Evolutionary conservation across 1,140 invertebrate species (phyloP).

Genomic region (Holotrichia oblita): DNA sequence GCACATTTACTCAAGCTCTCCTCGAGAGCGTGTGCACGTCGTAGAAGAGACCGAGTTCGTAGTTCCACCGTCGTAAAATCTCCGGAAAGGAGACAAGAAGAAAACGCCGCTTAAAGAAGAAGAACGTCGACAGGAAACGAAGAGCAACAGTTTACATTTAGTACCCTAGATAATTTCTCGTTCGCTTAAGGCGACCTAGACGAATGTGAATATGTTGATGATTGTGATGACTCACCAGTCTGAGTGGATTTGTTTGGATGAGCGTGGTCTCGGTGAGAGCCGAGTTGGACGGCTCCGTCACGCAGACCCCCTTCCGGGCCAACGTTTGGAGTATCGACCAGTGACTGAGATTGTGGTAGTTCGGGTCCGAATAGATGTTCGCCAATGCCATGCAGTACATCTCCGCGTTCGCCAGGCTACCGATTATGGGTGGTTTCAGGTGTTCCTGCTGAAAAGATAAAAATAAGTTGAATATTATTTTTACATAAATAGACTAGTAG

Average conservation of each 20-base stretch:
- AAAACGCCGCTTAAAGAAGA: neutral
- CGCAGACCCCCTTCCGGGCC: constrained; percentile 89
- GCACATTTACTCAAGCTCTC: neutral
- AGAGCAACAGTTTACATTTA: constrained; percentile 2
- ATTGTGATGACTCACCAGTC: constrained; percentile 77
- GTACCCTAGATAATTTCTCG: neutral
- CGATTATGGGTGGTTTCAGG: constrained; percentile 92
- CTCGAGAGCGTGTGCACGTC: neutral
- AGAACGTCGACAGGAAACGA: neutral
- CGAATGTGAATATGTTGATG: neutral
- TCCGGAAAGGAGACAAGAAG: neutral
- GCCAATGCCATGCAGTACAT: constrained; percentile 94
- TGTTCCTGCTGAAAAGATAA: constrained; percentile 86
- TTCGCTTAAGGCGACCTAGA: neutral
- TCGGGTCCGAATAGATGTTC: constrained; percentile 97
- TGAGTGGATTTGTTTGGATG: constrained; percentile 94
- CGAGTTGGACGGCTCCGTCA: constrained; percentile 83
- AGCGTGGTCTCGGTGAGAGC: constrained; percentile 95
- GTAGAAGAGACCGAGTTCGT: neutral
- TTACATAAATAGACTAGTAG: too few species aligned
- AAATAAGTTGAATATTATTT: constrained; percentile 31
- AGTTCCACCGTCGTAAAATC: neutral
- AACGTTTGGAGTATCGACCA: constrained; percentile 93
- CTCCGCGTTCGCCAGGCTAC: constrained; percentile 92
- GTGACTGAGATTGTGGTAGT: constrained; percentile 94